Percentiles rank a stretch among this genome's conserved stretches.
Evolutionary conservation across 2,797 vertebrate genomes (phyloP).

Genomic region (Erithacus rubecula): DNA sequence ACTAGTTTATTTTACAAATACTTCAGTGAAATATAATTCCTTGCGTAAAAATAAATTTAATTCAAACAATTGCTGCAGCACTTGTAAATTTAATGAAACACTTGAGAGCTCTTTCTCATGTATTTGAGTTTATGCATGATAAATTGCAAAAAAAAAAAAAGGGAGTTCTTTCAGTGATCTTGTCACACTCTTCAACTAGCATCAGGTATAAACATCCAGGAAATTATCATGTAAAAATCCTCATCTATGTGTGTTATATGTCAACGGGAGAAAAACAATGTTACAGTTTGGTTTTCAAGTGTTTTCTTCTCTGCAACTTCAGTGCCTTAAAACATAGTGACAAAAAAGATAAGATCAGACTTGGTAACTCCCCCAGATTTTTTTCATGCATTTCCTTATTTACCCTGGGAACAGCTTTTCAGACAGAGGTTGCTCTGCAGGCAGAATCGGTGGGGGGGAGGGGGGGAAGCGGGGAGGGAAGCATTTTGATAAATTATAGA

Average conservation of each 20-base stretch:
- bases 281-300: not conserved
- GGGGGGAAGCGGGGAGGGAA: too few relatives aligned
- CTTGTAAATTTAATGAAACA: slow-evolving; percentile 23
- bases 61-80: not conserved
- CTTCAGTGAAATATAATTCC: not conserved
- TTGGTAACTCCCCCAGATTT: slow-evolving; percentile 41
- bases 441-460: not conserved
- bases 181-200: not conserved
- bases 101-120: not conserved
- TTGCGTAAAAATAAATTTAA: slow-evolving; percentile 18
- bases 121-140: not conserved
- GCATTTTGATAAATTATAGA: slow-evolving; percentile 10
- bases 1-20: slow-evolving; percentile 8
- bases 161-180: not conserved
- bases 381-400: slow-evolving; percentile 60
- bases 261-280: not conserved
- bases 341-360: slow-evolving; percentile 33
- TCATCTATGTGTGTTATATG: not conserved
- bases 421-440: slow-evolving; percentile 16
- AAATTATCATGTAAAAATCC: not conserved
- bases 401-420: slow-evolving; percentile 34
- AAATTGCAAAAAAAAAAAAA: not conserved
- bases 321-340: slow-evolving; percentile 27
- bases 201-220: not conserved
- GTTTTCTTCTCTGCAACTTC: not conserved